Base-by-base conservation (phyloP, 2,888 invertebrate species). In the Drosophila hamatofila region DNA sequence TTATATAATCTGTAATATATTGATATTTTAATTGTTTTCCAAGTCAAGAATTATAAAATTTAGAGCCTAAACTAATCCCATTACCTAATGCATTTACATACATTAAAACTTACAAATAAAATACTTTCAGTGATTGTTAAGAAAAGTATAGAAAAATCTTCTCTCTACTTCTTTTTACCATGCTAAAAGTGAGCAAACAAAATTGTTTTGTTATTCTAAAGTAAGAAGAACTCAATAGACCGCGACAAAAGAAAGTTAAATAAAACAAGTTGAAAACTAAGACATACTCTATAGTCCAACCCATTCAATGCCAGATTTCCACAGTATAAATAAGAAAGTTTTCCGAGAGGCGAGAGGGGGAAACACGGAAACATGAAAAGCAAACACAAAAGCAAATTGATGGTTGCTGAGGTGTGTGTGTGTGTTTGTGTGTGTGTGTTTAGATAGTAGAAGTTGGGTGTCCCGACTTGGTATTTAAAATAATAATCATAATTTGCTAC, bases 401-500 rank as follows among this genome's bases (percentile, higher is more conserved):
- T 71, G 51, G 23, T 11, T 56, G 65, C 14, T 2, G 14, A n/a
- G 16, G 18, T 56, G 9, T 25, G 2, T n/a, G 11, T 27, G 4
- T 23, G 25, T 42, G 42, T 48, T 33, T 14, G 44, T 52, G 57
- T 33, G 60, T 11, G 18, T 33, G 23, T 39, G 30, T 56, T 39
- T 18, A 21, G 21, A 35, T 33, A 33, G 51, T 21, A 51, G 54
- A 12, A 37, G 23, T 9, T 52, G 5, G 25, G 25, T 16, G 14
- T 21, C 46, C 55, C 21, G 30, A 16, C 46, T 48, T 33, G 73
- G 48, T 70, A 85, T 80, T 88, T 78, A 75, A 88, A 67, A 88
- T 83, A 80, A 83, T 83, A 85, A 85, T 88, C 80, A 80, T 85
- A 80, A 88, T 83, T 83, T 88, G 83, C 57, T 52, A 69, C 83